A percentile compares a stretch with the other conserved stretches of the same genome.
Evolutionary conservation across 2,113 vertebrate genomes (phyloP).

Genomic region (Eclectus roratus): DNA sequence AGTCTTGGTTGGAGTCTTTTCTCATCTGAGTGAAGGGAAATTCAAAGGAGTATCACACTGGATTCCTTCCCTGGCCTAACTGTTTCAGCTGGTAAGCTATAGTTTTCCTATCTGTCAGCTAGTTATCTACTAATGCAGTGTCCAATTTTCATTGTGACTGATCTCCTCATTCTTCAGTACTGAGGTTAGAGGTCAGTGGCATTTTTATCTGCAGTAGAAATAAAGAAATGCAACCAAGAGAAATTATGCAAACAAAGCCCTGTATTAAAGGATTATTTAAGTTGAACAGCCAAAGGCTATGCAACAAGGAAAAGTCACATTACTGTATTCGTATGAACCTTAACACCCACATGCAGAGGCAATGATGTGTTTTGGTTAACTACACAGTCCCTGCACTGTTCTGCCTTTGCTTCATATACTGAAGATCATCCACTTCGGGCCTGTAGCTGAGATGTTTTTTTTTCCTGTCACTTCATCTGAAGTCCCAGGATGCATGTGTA

Average conservation of each 20-base stretch:
- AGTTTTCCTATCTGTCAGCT: neutral
- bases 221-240: neutral
- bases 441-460: neutral
- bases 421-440: neutral
- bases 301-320: neutral
- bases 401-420: neutral
- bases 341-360: neutral
- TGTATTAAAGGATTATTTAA: neutral
- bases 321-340: neutral
- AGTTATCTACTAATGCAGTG: neutral
- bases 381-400: neutral
- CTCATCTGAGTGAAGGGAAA: neutral
- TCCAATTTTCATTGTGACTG: neutral
- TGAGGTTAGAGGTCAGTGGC: fast-evolving
- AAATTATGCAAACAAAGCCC: neutral
- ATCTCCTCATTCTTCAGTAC: neutral
- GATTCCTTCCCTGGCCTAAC: neutral
- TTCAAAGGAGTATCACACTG: neutral
- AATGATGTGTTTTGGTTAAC: neutral
- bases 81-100: neutral
- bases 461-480: neutral
- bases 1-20: neutral
- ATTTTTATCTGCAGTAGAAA: neutral
- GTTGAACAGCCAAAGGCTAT: neutral
- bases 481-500: neutral